These are phyloP conservation scores for Meriones unguiculatus DNA, from an alignment of 2,113 vertebrate genomes.

Conservation along the genomic window DNA sequence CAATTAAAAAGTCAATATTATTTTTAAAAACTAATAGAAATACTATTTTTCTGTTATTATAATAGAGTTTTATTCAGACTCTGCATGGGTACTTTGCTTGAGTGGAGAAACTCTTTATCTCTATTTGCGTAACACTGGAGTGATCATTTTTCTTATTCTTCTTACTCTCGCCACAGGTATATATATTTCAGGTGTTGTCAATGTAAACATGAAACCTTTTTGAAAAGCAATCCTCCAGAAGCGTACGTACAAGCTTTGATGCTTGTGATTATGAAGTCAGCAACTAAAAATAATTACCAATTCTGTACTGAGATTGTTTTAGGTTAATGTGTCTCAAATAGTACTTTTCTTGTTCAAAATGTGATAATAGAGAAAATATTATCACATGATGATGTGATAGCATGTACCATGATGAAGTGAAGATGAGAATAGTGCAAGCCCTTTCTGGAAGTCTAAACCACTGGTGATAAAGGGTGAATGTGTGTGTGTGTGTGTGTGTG, in stretches of 20 bases:
- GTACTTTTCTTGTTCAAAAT: slow-evolving; percentile 1
- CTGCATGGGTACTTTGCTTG: neutral
- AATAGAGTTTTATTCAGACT: neutral
- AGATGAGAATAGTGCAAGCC: too few species aligned
- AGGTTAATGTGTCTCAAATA: neutral
- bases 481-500: neutral
- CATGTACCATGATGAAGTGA: neutral
- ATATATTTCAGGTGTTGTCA: neutral
- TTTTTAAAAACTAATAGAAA: neutral
- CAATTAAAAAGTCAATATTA: neutral
- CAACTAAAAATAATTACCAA: neutral
- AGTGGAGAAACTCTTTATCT: neutral
- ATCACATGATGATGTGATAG: too few species aligned
- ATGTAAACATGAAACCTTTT: neutral
- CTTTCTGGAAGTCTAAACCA: neutral
- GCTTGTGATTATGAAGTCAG: neutral
- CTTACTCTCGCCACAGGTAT: neutral
- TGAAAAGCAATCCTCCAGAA: neutral
- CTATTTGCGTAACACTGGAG: neutral
- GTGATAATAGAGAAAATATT: neutral
- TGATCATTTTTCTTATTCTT: neutral
- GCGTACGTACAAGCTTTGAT: neutral
- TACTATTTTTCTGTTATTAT: neutral
- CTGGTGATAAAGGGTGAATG: neutral
- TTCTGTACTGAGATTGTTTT: neutral